These are phyloP conservation scores for Meandrusa payeni DNA, from an alignment of 2,888 invertebrate genomes.

Conservation along the genomic window DNA sequence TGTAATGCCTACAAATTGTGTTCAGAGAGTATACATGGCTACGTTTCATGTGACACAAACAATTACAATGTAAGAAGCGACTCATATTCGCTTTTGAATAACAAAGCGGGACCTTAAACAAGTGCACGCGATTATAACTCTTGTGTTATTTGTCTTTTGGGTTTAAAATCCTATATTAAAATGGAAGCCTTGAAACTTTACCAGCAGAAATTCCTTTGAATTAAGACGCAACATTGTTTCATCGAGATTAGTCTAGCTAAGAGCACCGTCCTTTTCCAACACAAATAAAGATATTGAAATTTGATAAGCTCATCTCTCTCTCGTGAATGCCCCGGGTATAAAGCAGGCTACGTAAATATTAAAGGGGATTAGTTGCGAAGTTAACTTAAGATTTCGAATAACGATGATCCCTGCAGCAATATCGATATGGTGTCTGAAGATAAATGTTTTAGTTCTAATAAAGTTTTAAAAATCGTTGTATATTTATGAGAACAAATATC, in stretches of 20 bases:
- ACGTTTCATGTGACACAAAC: slow-evolving; percentile 46
- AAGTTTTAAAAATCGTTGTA: slow-evolving; percentile 5
- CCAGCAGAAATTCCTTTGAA: slow-evolving; percentile 46
- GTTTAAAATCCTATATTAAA: slow-evolving; percentile 25
- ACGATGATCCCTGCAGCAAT: slow-evolving; percentile 18
- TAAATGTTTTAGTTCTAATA: slow-evolving; percentile 13
- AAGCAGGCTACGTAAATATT: slow-evolving; percentile 22
- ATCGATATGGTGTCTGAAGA: slow-evolving; percentile 14
- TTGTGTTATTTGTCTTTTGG: background rate
- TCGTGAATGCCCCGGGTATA: slow-evolving; percentile 37
- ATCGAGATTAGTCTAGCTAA: slow-evolving; percentile 65
- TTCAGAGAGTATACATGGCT: slow-evolving; percentile 40
- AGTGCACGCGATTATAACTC: slow-evolving; percentile 9
- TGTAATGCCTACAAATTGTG: slow-evolving; percentile 41
- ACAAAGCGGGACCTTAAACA: slow-evolving; percentile 14
- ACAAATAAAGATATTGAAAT: slow-evolving; percentile 76
- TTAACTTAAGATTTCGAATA: slow-evolving; percentile 18
- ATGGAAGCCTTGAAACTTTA: slow-evolving; percentile 39
- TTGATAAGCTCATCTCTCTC: slow-evolving; percentile 65
- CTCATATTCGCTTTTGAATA: slow-evolving; percentile 36
- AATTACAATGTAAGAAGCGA: slow-evolving; percentile 57
- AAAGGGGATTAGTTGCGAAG: slow-evolving; percentile 22
- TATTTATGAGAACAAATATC: slow-evolving; percentile 13
- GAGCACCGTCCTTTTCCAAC: slow-evolving; percentile 68
- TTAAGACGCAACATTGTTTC: slow-evolving; percentile 73